Base-by-base conservation (phyloP, 1,140 invertebrate species). In the Adelges cooleyi region DNA sequence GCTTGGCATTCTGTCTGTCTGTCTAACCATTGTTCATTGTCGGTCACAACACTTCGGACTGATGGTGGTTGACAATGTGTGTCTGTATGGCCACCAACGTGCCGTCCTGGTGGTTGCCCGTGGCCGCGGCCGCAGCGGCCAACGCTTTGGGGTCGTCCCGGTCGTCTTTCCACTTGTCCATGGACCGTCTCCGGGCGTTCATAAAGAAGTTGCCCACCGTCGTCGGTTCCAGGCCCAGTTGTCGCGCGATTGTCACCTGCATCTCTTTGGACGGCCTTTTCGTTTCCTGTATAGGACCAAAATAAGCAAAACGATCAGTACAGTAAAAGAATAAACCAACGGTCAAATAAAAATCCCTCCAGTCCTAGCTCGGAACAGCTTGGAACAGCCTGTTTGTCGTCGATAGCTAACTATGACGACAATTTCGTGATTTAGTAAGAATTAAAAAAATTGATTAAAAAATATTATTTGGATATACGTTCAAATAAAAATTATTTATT, bases 141-240 rank as follows among this genome's bases (percentile, higher is more conserved):
- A 51, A 51, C 15, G 17, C 29, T 29, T 67, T 66, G 27, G 80
- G 79, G 68, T 85, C 83, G 70, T 96, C 95, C n/a, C n/a, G n/a
- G n/a, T n/a, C n/a, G 75, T 98, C 95, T 74, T 93, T 92, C 95
- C 95, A 98, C 75, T 98, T 98, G 78, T 99, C 96, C 86, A 97
- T 93, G 3, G 93, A 95, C 59, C 96, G 82, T 69, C 96, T 83
- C 54, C 96, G 80, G 25, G 96, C 96, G 77, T 99, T 99, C 97
- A 99, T 99, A 80, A 99, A 99, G 82, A 99, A 99, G 77, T 99
- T 99, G 27, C 95, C 95, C 17, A 99, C 96, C 17, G 97, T 99
- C 38, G 94, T 97, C 20, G 95, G 92, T 76, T 99, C 95, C 65
- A 99, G 82, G 68, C 95, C 94, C 70, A 99, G 80, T 75, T 99